A percentile compares a stretch with the other conserved stretches of the same genome.
Evolutionary conservation across 2,113 vertebrate genomes (phyloP).

Genomic region (Coryphaenoides rupestris): DNA sequence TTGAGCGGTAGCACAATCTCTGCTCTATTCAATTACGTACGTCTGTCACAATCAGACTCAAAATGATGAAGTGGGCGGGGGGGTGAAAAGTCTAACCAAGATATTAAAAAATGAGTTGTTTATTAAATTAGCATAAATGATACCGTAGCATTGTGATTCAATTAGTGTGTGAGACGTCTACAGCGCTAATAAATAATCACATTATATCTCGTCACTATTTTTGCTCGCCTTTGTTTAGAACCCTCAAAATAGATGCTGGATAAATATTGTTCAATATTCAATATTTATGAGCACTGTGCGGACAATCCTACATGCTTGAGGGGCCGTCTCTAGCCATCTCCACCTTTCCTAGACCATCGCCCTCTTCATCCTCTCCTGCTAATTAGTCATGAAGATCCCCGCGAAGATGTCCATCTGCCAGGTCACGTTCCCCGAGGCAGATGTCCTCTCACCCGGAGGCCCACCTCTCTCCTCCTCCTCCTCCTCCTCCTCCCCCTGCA

Average conservation of each 20-base stretch:
- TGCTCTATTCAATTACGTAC: not conserved
- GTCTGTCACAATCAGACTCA: not conserved
- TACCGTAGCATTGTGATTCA: not conserved
- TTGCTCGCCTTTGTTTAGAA: too few relatives aligned
- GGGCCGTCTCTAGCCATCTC: too few relatives aligned
- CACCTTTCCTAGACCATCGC: not conserved
- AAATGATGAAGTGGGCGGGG: not conserved
- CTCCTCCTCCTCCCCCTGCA: too few relatives aligned
- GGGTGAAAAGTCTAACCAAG: not conserved
- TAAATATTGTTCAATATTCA: too few relatives aligned
- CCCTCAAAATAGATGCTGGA: too few relatives aligned
- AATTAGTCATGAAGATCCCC: conserved; percentile 34
- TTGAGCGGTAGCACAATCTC: not conserved
- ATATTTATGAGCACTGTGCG: too few relatives aligned
- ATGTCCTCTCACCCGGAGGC: conserved; percentile 63
- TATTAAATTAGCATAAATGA: not conserved
- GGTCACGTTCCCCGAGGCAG: conserved; percentile 59
- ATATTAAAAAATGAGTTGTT: not conserved
- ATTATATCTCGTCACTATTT: too few relatives aligned
- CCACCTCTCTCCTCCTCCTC: conserved; percentile 51
- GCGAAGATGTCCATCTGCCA: conserved; percentile 66
- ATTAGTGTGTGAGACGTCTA: too few relatives aligned
- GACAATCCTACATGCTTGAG: too few relatives aligned
- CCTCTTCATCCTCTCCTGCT: not conserved
- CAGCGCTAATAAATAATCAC: too few relatives aligned